Conservation (phyloP, 2,797 vertebrate species). For the Cephalopachus bancanus region DNA sequence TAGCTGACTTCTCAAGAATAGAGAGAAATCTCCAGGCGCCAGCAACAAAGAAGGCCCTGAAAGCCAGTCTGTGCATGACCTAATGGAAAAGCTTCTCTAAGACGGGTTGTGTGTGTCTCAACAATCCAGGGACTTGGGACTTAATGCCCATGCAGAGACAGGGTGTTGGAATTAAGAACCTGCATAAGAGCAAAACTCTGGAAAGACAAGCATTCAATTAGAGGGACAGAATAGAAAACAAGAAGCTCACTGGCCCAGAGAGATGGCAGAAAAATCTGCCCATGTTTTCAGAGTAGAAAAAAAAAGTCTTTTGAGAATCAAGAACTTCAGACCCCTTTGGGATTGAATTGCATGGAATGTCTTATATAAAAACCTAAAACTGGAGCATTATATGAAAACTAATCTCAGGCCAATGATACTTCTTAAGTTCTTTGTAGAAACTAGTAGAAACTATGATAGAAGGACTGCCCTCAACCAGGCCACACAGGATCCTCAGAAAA, state of each 20-base stretch:
- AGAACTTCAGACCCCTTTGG: background rate
- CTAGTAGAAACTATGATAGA: background rate
- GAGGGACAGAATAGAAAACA: background rate
- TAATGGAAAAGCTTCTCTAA: background rate
- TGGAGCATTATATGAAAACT: background rate
- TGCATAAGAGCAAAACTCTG: background rate
- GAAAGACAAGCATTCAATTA: background rate
- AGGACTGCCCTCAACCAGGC: background rate
- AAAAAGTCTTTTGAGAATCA: background rate
- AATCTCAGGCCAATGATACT: background rate
- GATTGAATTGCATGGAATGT: background rate
- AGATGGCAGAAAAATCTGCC: background rate
- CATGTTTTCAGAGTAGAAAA: conserved; percentile 6
- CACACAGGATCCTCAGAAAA: background rate
- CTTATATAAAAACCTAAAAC: background rate
- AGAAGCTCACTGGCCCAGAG: background rate
- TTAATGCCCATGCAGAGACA: background rate
- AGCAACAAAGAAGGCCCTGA: background rate
- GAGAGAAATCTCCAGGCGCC: background rate
- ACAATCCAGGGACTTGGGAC: background rate
- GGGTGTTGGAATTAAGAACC: background rate
- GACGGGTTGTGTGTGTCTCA: background rate
- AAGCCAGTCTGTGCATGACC: background rate
- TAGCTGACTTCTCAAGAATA: background rate
- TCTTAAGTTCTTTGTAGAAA: background rate